A percentile compares a stretch with the other conserved stretches of the same genome.
Conservation (phyloP, 2,113 vertebrate genomes). For the Ascaphus truei region DNA sequence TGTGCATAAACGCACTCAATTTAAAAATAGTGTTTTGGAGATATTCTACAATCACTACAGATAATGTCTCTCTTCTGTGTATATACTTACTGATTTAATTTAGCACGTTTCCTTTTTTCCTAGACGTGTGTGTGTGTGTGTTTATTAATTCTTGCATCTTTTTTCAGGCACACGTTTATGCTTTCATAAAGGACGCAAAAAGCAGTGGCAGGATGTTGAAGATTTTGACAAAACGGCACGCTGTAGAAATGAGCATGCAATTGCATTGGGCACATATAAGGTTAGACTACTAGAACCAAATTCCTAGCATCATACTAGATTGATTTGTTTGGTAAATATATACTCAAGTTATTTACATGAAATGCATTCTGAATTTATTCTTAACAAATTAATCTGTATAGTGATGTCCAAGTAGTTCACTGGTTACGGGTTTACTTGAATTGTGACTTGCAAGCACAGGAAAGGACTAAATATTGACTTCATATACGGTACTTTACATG, state of each 20-base stretch:
- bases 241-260: conserved; percentile 76
- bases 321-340: background rate
- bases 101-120: background rate
- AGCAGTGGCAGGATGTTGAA: conserved; percentile 92
- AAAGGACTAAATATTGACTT: too few relatives aligned
- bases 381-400: too few relatives aligned
- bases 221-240: conserved; percentile 78
- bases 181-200: conserved; percentile 86
- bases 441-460: too few relatives aligned
- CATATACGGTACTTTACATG: too few relatives aligned
- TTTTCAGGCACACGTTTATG: conserved; percentile 84
- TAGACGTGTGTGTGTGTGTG: background rate
- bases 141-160: background rate
- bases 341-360: conserved; percentile 18
- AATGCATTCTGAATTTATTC: too few relatives aligned
- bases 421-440: too few relatives aligned
- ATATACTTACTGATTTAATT: background rate
- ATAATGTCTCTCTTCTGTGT: background rate
- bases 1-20: background rate
- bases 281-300: too few relatives aligned
- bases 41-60: background rate
- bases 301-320: background rate
- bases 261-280: conserved; percentile 68
- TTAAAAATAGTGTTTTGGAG: background rate
- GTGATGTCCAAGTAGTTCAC: too few relatives aligned